Base-by-base conservation (phyloP, 1,140 invertebrate species). In the Drosophila carrolli region DNA sequence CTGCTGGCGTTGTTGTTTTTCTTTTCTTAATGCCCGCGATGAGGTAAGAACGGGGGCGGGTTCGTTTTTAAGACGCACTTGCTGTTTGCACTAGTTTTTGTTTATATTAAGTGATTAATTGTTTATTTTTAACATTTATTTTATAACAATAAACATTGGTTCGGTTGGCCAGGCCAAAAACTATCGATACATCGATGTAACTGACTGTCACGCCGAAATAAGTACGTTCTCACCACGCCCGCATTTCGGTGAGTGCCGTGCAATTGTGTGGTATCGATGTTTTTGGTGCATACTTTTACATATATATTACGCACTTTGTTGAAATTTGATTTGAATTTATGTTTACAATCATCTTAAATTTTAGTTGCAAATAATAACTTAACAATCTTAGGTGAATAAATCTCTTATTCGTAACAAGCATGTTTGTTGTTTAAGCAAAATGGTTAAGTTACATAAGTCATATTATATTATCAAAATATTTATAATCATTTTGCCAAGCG, bases 41-140 rank as follows among this genome's bases (percentile, higher is more conserved):
- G 65, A 41, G 51, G 37, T 57, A 48, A 71, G 32, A 7, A 6
- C 2, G 1, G 27, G 14, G 60, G 13, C 14, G 43, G 16, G 51
- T 11, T 35, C 19, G 29, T 54, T 35, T 50, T 50, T 14, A 50
- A 56, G 75, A 61, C 50, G 66, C 58, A 75, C 68, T 62, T 50
- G 79, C 65, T 59, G 63, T 68, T 65, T 72, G 72, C 72, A 84
- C 81, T 73, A 16, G 41, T 68, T 78, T 73, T 81, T 85, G 81
- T 85, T 85, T 85, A 86, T 86, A 86, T 86, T 82, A 71, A 71
- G 82, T 86, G 83, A 85, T 85, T 86, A 88, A 86, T 86, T 85
- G 82, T 85, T 85, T 86, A 88, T 82, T 82, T 82, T 78, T 82
- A 88, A 82, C 83, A 86, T 86, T 85, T 85, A 85, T 86, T 53